Evolutionary conservation across 2,113 vertebrate species (phyloP), one percentile per base, ranked within the genome.

Genomic region (Saguinus imperator): DNA sequence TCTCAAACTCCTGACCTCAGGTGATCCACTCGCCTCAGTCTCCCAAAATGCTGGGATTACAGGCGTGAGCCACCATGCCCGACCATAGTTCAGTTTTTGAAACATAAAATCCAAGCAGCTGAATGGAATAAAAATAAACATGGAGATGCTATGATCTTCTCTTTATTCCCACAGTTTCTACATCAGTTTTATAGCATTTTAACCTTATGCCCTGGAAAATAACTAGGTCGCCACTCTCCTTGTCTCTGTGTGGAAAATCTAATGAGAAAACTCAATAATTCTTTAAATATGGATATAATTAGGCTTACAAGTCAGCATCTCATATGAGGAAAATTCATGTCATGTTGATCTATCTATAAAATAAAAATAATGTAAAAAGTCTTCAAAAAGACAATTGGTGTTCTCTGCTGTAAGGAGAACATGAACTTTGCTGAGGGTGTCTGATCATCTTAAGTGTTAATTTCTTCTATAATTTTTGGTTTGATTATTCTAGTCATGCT

Each of bases 191-290:
- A 82, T 5, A 88, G 8, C n/a, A 17, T 66, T 94, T 84, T 68
- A 85, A 29, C n/a, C 40, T 97, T 72, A 64, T 79, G 45, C 17
- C 29, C 79, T 96, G 70, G 83, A 89, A 95, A 93, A 80, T 87
- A 64, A 94, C 35, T 91, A 72, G 32, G 37, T 66, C 23, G 4
- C 93, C 52, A 64, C 57, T 76, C 37, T 85, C 17, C n/a, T 83
- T 86, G 82, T n/a, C 43, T 79, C 82, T 55, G 27, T 85, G 14
- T 94, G 68, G 86, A 97, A 96, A 97, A 94, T 94, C 52, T 95
- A 95, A 77, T 88, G 40, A 95, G 92, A 94, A 96, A 88, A 96
- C 48, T 89, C 92, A 96, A 13, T 94, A 88, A 80, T 61, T 81
- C 27, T 86, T 91, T 73, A 86, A 88, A 73, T 89, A 79, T 58